Conservation (phyloP, 2,113 vertebrate genomes). For the Marmota monax region DNA sequence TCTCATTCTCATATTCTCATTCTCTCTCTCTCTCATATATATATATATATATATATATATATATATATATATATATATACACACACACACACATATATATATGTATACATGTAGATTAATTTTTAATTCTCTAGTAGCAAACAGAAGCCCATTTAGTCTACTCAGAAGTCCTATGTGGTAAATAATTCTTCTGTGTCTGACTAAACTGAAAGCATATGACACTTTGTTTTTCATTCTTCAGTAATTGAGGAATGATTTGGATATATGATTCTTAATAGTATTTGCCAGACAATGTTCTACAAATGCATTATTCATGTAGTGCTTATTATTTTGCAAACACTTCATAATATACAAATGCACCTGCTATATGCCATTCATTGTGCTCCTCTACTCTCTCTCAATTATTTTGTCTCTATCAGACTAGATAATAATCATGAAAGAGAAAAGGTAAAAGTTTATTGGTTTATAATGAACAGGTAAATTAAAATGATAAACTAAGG, state of each 20-base stretch:
- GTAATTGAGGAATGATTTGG: conserved; percentile 63
- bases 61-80: background rate
- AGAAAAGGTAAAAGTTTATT: conserved; percentile 58
- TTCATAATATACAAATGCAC: conserved; percentile 74
- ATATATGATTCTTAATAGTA: conserved; percentile 71
- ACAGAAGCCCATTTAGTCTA: background rate
- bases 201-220: conserved; percentile 47
- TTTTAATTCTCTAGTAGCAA: conserved; percentile 44
- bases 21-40: background rate
- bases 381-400: conserved; percentile 55
- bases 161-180: background rate
- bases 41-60: background rate
- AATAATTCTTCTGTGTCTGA: conserved; percentile 40
- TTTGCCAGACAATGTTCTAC: conserved; percentile 69
- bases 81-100: no score
- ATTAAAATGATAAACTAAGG: conserved; percentile 53
- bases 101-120: background rate
- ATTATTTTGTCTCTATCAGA: conserved; percentile 67
- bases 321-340: conserved; percentile 74
- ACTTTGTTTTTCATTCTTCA: conserved; percentile 64
- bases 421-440: conserved; percentile 54
- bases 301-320: conserved; percentile 77
- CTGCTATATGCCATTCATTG: conserved; percentile 66
- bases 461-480: conserved; percentile 19
- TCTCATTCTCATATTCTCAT: no score